phyloP scores from a whole-genome alignment of 1,140 invertebrate species.

The Periplaneta americana region DNA sequence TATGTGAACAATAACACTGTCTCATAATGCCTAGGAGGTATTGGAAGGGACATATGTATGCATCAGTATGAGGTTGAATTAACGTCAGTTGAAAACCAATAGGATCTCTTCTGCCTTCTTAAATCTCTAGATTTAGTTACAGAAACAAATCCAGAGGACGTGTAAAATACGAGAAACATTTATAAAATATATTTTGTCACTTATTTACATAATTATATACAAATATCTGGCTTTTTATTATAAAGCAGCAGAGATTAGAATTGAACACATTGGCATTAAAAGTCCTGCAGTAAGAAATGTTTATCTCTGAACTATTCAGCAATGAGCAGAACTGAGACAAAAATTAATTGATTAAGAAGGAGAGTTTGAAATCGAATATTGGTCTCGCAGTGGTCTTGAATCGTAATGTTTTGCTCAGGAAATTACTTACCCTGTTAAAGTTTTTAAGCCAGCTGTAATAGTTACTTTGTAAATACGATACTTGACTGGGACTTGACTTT shows the following conservation, averaged over 20 bases:
- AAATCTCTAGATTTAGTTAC: not conserved
- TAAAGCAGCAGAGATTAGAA: not conserved
- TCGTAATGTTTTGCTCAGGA: too few relatives aligned
- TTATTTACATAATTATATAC: not conserved
- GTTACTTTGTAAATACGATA: too few relatives aligned
- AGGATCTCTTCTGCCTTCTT: not conserved
- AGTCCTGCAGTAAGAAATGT: too few relatives aligned
- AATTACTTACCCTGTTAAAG: too few relatives aligned
- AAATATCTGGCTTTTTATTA: not conserved
- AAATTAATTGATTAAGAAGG: too few relatives aligned
- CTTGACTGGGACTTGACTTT: too few relatives aligned
- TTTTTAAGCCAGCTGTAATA: too few relatives aligned
- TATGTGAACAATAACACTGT: not conserved
- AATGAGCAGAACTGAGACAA: too few relatives aligned
- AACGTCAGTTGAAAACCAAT: not conserved
- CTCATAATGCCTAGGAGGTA: not conserved
- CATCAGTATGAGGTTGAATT: not conserved
- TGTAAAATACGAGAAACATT: not conserved
- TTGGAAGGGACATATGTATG: not conserved
- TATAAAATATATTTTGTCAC: not conserved
- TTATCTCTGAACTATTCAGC: too few relatives aligned
- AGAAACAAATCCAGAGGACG: not conserved
- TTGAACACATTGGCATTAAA: too few relatives aligned
- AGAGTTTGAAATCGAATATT: too few relatives aligned
- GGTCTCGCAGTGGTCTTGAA: too few relatives aligned